Conservation (phyloP, 2,113 vertebrate genomes). For the Piprites chloris region DNA sequence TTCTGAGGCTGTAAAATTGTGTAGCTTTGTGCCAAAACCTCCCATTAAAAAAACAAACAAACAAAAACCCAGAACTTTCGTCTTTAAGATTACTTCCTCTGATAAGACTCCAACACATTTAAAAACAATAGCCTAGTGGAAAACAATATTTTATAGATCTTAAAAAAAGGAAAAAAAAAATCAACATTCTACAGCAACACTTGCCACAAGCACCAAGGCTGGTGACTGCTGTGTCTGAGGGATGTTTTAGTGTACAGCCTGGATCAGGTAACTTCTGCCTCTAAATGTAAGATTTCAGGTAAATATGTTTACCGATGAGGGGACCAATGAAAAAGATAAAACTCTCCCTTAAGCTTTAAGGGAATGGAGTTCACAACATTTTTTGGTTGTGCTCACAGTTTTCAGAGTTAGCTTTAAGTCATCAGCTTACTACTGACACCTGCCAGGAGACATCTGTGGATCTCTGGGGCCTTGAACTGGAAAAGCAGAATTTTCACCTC, state of each 20-base stretch:
- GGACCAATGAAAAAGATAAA: neutral
- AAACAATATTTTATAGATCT: neutral
- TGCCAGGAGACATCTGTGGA: neutral
- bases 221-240: neutral
- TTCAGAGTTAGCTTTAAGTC: neutral
- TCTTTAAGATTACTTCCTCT: neutral
- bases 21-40: neutral
- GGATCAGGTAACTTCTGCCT: neutral
- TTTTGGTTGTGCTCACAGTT: neutral
- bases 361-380: neutral
- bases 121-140: neutral
- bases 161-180: neutral
- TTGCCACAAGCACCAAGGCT: neutral
- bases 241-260: neutral
- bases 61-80: neutral
- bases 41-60: neutral
- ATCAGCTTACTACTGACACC: neutral
- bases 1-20: neutral
- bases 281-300: neutral
- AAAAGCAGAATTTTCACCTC: neutral
- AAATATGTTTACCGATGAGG: neutral
- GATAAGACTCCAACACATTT: neutral
- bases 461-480: neutral
- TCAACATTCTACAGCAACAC: neutral
- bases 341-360: neutral